Percentiles rank a stretch among this genome's conserved stretches.
Conservation (phyloP, 2,113 vertebrate genomes). For the Chloroceryle aenea region DNA sequence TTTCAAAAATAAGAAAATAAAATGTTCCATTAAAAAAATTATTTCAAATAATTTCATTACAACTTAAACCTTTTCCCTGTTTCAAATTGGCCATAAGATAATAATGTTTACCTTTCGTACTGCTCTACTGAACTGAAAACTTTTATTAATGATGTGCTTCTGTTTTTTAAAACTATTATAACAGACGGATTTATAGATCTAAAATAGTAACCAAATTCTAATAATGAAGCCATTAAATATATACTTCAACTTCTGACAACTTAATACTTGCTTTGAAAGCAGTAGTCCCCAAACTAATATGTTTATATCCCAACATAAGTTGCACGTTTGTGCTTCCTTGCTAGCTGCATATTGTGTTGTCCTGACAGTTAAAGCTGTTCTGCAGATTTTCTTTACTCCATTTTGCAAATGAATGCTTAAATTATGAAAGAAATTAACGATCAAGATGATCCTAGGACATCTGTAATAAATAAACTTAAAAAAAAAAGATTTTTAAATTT, state of each 20-base stretch:
- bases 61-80: constrained; percentile 8
- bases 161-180: constrained; percentile 63
- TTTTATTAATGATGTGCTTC: constrained; percentile 61
- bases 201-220: constrained; percentile 69
- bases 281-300: constrained; percentile 69
- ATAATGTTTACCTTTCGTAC: constrained; percentile 14
- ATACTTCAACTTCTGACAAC: constrained; percentile 64
- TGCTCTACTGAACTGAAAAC: constrained; percentile 63
- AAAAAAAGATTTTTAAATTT: constrained; percentile 11
- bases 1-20: constrained; percentile 42
- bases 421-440: constrained; percentile 58
- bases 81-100: constrained; percentile 18
- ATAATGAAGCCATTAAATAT: constrained; percentile 71
- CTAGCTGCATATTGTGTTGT: not conserved
- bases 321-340: not conserved
- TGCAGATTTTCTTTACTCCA: not conserved
- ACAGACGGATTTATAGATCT: constrained; percentile 66
- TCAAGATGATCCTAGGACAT: constrained; percentile 17
- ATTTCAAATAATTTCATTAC: constrained; percentile 31
- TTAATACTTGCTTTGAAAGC: constrained; percentile 73
- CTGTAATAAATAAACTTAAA: constrained; percentile 24
- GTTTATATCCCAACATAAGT: constrained; percentile 45
- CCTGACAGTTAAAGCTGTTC: not conserved
- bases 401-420: not conserved
- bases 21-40: constrained; percentile 46